phyloP scores from a whole-genome alignment of 2,888 invertebrate species.

The Taenaris catops region DNA sequence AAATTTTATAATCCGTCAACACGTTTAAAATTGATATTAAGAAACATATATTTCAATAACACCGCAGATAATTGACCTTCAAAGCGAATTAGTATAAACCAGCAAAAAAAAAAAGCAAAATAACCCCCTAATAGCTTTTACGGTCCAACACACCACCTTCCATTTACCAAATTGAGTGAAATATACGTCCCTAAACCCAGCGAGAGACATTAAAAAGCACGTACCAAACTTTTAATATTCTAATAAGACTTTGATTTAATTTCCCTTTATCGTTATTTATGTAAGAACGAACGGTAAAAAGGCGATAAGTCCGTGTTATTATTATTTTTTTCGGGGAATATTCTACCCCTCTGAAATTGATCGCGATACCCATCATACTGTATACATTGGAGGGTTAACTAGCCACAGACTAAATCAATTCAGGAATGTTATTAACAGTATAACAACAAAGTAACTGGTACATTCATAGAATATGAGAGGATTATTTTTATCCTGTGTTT shows the following conservation, averaged over 20 bases:
- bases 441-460: too few relatives aligned
- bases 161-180: conserved; percentile 77
- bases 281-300: conserved; percentile 65
- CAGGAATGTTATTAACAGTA: too few relatives aligned
- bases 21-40: too few relatives aligned
- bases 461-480: too few relatives aligned
- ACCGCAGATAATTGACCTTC: too few relatives aligned
- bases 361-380: conserved; percentile 27
- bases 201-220: conserved; percentile 73
- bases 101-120: conserved; percentile 38
- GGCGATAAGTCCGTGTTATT: conserved; percentile 70
- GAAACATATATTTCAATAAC: too few relatives aligned
- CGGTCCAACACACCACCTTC: conserved; percentile 46
- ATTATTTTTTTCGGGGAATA: conserved; percentile 47
- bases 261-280: conserved; percentile 80
- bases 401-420: conserved; percentile 35
- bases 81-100: too few relatives aligned
- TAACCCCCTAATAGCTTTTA: conserved; percentile 48
- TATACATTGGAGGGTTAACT: conserved; percentile 35
- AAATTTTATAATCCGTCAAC: too few relatives aligned
- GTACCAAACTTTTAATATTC: conserved; percentile 74
- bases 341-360: conserved; percentile 49
- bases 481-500: conserved; percentile 13
- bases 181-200: conserved; percentile 68
- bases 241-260: conserved; percentile 80